phyloP scores from a whole-genome alignment of 2,888 invertebrate species.

The Microchrysa polita region DNA sequence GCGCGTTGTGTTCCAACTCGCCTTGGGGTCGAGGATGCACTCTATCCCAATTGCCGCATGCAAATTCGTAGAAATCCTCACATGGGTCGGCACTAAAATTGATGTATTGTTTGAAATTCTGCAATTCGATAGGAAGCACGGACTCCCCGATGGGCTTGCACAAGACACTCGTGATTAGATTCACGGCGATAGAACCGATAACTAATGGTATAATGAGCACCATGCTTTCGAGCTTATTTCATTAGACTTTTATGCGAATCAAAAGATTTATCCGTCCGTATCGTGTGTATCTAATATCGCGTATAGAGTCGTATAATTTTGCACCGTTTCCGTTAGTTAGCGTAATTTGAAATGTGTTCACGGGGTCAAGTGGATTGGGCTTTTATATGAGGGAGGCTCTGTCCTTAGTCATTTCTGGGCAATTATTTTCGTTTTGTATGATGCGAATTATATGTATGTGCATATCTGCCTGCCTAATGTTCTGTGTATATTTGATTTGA shows the following conservation, averaged over 20 bases:
- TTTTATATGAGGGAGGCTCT: slow-evolving; percentile 13
- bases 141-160: neutral
- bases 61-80: slow-evolving; percentile 80
- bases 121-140: neutral
- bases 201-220: neutral
- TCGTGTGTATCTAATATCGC: no score
- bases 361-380: neutral
- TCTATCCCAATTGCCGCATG: slow-evolving; percentile 82
- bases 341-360: slow-evolving; percentile 1
- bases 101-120: slow-evolving; percentile 68
- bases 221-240: no score
- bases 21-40: slow-evolving; percentile 83
- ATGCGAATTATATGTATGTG: neutral
- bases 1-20: slow-evolving; percentile 83
- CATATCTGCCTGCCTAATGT: no score
- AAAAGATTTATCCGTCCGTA: no score
- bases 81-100: slow-evolving; percentile 76
- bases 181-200: neutral
- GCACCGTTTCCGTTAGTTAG: slow-evolving; percentile 5
- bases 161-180: neutral
- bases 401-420: neutral
- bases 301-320: neutral
- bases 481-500: no score
- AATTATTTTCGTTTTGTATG: neutral
- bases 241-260: no score